Percentiles rank a stretch among this genome's conserved stretches.
Evolutionary conservation across 2,797 vertebrate genomes (phyloP).

Genomic region (Peromyscus attwateri): DNA sequence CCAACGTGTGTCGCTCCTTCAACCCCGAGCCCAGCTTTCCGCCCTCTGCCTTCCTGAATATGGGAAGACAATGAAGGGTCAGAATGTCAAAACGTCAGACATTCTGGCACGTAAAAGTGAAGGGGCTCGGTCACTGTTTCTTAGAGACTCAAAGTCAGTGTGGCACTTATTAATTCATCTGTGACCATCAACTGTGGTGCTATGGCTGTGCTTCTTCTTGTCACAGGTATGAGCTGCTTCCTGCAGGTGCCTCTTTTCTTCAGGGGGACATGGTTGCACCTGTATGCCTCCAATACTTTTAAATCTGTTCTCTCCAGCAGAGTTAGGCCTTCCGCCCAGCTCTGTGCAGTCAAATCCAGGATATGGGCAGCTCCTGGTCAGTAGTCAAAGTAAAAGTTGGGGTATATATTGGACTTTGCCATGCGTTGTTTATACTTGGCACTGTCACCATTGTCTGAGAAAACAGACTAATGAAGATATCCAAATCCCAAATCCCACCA

Average conservation of each 20-base stretch:
- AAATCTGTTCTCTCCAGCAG: not conserved
- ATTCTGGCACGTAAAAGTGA: not conserved
- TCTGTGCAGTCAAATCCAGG: not conserved
- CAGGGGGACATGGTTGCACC: not conserved
- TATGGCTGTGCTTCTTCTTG: accelerated
- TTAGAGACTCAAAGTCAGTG: not conserved
- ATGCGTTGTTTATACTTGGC: not conserved
- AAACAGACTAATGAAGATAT: slow-evolving; percentile 43
- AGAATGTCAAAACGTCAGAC: not conserved
- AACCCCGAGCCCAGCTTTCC: not conserved
- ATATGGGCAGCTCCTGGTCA: not conserved
- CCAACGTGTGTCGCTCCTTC: not conserved
- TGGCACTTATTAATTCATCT: accelerated
- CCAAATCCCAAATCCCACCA: not conserved
- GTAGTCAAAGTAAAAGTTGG: slow-evolving; percentile 20
- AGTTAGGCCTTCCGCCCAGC: not conserved
- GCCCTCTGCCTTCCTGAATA: not conserved
- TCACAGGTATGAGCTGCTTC: accelerated
- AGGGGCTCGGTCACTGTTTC: not conserved
- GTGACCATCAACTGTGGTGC: accelerated
- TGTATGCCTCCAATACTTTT: not conserved
- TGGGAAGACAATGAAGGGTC: not conserved
- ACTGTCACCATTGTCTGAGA: not conserved
- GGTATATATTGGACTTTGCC: no score
- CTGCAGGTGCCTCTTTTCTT: no score